These are phyloP conservation scores for Crocallis elinguaria DNA, from an alignment of 2,888 invertebrate species.

Conservation along the genomic window DNA sequence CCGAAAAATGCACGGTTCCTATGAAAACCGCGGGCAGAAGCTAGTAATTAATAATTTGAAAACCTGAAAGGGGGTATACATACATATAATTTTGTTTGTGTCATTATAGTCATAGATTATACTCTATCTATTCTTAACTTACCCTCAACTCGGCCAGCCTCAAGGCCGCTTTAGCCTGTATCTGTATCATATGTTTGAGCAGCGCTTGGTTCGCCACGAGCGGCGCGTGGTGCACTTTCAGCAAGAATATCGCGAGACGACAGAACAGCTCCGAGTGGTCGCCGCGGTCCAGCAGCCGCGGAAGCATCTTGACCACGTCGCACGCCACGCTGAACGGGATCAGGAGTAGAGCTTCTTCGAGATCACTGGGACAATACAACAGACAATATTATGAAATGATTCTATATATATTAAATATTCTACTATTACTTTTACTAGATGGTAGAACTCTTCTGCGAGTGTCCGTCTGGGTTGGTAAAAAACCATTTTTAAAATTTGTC, in stretches of 20 bases:
- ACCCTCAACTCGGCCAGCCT: conserved; percentile 87
- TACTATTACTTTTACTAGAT: too few species aligned
- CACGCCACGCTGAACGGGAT: conserved; percentile 93
- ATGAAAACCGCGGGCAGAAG: too few species aligned
- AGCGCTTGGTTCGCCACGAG: conserved; percentile 89
- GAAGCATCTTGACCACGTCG: conserved; percentile 90
- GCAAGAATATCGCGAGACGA: conserved; percentile 90
- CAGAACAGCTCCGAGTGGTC: conserved; percentile 91
- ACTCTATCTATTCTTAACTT: conserved; percentile 51
- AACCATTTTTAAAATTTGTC: too few species aligned
- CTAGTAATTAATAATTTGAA: too few species aligned
- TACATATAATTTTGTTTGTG: too few species aligned
- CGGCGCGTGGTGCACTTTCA: conserved; percentile 91
- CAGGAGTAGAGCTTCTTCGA: conserved; percentile 95
- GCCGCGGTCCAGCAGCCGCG: conserved; percentile 87
- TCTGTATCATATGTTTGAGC: conserved; percentile 86
- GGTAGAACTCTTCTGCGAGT: too few species aligned
- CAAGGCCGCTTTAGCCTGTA: conserved; percentile 84
- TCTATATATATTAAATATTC: too few species aligned
- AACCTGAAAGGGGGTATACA: too few species aligned
- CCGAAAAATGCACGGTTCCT: too few species aligned
- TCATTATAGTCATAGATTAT: too few species aligned
- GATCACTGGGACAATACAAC: conserved; percentile 86
- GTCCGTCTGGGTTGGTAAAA: too few species aligned
- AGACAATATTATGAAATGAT: background rate